A percentile compares a stretch with the other conserved stretches of the same genome.
These are phyloP conservation scores for Lamprotornis superbus DNA, from an alignment of 2,113 vertebrate species.

Conservation along the genomic window DNA sequence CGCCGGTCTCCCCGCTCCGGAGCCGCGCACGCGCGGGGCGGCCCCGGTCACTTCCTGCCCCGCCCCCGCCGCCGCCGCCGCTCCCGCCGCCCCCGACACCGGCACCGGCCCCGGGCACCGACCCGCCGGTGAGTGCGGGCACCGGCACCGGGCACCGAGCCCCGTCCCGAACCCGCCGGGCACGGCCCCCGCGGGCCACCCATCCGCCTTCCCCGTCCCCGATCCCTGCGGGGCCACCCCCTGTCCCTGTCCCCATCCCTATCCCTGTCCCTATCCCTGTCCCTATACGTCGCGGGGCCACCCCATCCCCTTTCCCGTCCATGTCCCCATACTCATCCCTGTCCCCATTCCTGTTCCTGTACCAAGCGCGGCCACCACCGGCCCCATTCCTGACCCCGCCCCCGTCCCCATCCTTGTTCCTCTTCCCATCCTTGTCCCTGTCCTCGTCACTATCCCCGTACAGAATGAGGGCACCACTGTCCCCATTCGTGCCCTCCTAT, in stretches of 20 bases:
- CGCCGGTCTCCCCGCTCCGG: neutral
- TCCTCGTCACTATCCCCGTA: neutral
- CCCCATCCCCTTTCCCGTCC: neutral
- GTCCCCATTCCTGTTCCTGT: neutral
- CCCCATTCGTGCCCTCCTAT: too few species aligned
- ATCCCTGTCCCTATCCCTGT: too few species aligned
- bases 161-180: neutral
- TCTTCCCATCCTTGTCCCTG: neutral
- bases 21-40: neutral
- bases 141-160: neutral
- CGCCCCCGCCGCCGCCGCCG: too few species aligned
- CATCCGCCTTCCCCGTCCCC: neutral
- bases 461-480: neutral
- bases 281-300: neutral
- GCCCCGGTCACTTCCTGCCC: neutral
- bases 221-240: neutral
- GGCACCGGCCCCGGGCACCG: neutral
- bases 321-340: neutral
- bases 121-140: neutral
- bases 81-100: neutral
- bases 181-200: neutral
- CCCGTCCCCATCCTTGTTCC: neutral
- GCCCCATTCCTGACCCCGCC: neutral
- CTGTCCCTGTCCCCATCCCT: neutral
- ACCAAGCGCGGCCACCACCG: neutral